Evolutionary conservation across 2,113 vertebrate species (phyloP).

Genomic region (Myrmecophaga tridactyla): DNA sequence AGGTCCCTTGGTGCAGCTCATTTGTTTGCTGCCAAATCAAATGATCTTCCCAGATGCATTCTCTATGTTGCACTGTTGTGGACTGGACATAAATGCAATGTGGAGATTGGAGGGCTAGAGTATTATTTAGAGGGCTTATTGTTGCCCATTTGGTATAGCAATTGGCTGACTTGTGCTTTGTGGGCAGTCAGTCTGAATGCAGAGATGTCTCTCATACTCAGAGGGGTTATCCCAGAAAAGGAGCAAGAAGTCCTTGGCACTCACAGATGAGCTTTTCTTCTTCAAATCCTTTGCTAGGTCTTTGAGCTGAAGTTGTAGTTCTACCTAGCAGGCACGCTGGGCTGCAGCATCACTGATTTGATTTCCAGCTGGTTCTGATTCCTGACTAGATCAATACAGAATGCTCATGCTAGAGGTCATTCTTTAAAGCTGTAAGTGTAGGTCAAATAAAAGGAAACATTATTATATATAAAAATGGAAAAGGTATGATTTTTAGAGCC

Average conservation of each 20-base stretch:
- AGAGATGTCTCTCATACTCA: background rate
- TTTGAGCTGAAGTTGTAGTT: conserved; percentile 18
- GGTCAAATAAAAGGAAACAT: conserved; percentile 40
- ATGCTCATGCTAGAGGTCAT: conserved; percentile 54
- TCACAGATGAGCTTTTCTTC: conserved; percentile 27
- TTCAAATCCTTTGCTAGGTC: conserved; percentile 20
- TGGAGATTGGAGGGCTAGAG: background rate
- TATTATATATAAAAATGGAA: conserved; percentile 34
- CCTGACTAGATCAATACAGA: conserved; percentile 23
- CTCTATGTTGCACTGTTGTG: background rate
- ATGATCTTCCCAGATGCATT: background rate
- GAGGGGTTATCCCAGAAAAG: background rate
- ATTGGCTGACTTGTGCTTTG: background rate
- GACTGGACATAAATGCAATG: background rate
- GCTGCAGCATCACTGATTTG: background rate
- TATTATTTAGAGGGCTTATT: background rate
- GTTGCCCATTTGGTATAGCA: background rate
- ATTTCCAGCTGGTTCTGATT: conserved; percentile 64
- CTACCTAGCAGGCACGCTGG: conserved; percentile 34
- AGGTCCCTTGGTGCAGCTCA: background rate
- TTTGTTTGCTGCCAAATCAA: background rate
- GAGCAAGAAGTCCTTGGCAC: background rate
- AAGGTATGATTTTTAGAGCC: background rate
- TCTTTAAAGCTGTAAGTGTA: conserved; percentile 39
- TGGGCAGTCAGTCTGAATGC: background rate